Evolutionary conservation across 2,888 invertebrate genomes (phyloP).

Genomic region (Morinoia aosen): DNA sequence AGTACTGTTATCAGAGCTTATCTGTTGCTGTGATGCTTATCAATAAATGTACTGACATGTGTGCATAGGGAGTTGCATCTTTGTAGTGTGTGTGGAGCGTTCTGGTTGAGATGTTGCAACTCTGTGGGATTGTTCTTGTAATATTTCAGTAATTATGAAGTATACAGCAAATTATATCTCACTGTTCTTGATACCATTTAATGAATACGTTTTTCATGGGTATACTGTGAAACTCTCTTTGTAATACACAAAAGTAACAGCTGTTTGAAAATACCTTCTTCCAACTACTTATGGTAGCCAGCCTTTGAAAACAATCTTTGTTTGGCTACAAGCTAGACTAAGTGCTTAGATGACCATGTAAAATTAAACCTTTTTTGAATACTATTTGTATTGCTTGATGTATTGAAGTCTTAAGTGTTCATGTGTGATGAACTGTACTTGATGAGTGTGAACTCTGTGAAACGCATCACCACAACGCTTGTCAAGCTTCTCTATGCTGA

Average conservation of each 20-base stretch:
- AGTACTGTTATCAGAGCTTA: conserved; percentile 12
- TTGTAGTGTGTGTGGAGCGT: background rate
- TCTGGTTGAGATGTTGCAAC: background rate
- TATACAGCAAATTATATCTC: no score
- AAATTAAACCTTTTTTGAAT: background rate
- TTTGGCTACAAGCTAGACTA: background rate
- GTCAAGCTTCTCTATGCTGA: conserved; percentile 33
- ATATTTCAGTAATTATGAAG: background rate
- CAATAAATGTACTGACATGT: background rate
- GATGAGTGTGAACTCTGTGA: conserved; percentile 39
- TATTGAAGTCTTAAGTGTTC: background rate
- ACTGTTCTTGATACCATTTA: background rate
- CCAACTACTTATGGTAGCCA: background rate
- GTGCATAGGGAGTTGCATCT: background rate
- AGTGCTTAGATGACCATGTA: background rate
- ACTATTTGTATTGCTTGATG: background rate
- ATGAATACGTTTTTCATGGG: background rate
- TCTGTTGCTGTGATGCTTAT: background rate
- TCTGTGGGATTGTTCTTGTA: background rate
- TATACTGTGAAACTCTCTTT: background rate
- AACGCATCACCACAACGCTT: background rate
- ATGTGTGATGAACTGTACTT: conserved; percentile 53
- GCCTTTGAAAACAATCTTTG: background rate
- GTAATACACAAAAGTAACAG: background rate
- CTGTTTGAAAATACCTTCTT: background rate